Evolutionary conservation across 2,888 invertebrate species (phyloP).

Genomic region (Drosophila formosana): DNA sequence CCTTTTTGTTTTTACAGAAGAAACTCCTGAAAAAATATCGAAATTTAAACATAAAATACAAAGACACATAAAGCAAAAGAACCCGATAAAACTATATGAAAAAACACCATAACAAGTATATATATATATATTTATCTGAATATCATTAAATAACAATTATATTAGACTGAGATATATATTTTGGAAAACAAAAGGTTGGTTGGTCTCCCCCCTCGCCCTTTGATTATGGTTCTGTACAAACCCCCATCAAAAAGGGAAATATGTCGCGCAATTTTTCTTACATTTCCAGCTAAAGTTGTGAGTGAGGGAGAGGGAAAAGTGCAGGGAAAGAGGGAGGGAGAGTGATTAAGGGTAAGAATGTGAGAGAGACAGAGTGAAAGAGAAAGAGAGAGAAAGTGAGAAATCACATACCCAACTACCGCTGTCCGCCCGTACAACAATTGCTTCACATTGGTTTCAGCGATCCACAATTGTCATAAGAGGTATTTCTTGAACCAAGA

Average conservation of each 20-base stretch:
- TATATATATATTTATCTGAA: constrained; percentile 20
- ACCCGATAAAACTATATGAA: constrained; percentile 2
- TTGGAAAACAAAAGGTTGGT: constrained; percentile 52
- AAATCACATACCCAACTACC: constrained; percentile 17
- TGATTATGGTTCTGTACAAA: constrained; percentile 30
- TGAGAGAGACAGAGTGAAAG: constrained; percentile 16
- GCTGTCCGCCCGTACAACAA: constrained; percentile 55
- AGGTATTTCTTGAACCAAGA: constrained; percentile 64
- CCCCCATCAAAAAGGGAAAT: not conserved
- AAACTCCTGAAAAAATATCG: constrained; percentile 2
- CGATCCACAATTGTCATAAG: constrained; percentile 60
- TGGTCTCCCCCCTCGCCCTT: constrained; percentile 35
- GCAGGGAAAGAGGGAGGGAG: constrained; percentile 8
- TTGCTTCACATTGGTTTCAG: constrained; percentile 73
- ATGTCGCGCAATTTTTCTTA: constrained; percentile 27
- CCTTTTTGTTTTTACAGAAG: constrained; percentile 29
- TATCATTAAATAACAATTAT: constrained; percentile 9
- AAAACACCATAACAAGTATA: constrained; percentile 11
- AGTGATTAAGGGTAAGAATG: not conserved
- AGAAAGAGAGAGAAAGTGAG: constrained; percentile 28
- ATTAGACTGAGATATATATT: constrained; percentile 19
- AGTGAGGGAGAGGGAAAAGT: not conserved
- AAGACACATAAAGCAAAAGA: constrained; percentile 5
- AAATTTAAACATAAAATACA: not conserved
- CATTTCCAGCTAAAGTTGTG: constrained; percentile 42